A percentile compares a stretch with the other conserved stretches of the same genome.
Conservation (phyloP, 2,888 invertebrate genomes). For the Chrysodeixis includens region DNA sequence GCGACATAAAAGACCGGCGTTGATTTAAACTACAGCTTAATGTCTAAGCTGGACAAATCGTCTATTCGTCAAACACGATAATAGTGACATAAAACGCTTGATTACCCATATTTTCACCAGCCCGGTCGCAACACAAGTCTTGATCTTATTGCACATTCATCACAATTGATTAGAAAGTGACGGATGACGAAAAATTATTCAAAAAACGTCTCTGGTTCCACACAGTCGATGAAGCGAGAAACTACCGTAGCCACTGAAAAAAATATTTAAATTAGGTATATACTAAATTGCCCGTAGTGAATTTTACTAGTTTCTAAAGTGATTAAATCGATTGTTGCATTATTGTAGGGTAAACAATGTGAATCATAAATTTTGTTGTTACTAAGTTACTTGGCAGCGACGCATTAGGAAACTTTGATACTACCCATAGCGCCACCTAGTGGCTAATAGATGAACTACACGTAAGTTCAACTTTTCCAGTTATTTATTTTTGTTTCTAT, state of each 20-base stretch:
- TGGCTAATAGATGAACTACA: constrained; percentile 46
- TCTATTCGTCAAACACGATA: constrained; percentile 30
- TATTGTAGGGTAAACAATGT: not conserved
- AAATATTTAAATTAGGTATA: too few relatives aligned
- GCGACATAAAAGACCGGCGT: not conserved
- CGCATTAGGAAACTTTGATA: not conserved
- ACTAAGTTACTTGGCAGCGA: not conserved
- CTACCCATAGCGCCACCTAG: constrained; percentile 50
- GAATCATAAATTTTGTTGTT: not conserved
- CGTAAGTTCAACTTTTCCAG: not conserved
- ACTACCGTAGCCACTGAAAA: constrained; percentile 28
- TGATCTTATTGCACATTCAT: constrained; percentile 50
- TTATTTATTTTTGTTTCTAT: not conserved
- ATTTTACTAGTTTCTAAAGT: not conserved
- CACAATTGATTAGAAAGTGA: constrained; percentile 64
- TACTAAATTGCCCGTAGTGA: not conserved
- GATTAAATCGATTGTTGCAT: not conserved
- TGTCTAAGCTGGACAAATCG: not conserved
- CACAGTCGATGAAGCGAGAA: constrained; percentile 29
- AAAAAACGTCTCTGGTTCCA: constrained; percentile 37
- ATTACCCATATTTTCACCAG: constrained; percentile 53
- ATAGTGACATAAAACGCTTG: constrained; percentile 45
- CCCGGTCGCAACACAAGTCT: constrained; percentile 37
- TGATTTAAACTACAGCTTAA: not conserved
- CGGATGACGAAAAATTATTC: constrained; percentile 44